Base-by-base conservation (phyloP, 2,888 invertebrate genomes). In the Sphaerophoria taeniata region DNA sequence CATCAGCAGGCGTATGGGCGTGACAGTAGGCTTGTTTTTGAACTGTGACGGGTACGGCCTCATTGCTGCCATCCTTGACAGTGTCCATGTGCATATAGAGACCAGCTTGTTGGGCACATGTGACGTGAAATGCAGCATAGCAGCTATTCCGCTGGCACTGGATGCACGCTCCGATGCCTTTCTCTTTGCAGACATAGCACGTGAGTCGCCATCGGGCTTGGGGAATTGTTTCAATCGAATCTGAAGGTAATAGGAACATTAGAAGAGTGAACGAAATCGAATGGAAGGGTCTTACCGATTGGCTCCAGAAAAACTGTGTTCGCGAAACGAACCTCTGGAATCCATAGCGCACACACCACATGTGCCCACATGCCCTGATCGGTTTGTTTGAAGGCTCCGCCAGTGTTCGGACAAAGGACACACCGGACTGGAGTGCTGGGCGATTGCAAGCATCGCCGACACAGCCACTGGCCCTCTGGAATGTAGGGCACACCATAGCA, bases 311-410 rank as follows among this genome's bases (percentile, higher is more conserved):
- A 99, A 5, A 97, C 99, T 0, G 98, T 98, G 91, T 99, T 99
- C 0, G 99, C 99, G 92, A 99, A 99, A 87, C 98, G 94, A 58
- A 97, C 99, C 94, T 99, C 99, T 1, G 99, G 99, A 89, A 99
- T 98, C 99, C 99, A 99, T 1, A 99, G 93, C 0, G 99, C 99
- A 92, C 99, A 99, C 0, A 99, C 98, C 2, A 99, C 99, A 91
- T 99, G 99, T 0, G 98, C 99, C 99, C 99, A 99, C 0, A 97
- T 96, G n/a, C 91, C 90, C 89, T 97, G 95, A 91, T 98, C 98
- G 0, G 99, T 98, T 93, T 99, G 99, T 92, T 99, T 99, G 91
- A 99, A 99, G 36, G 99, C 99, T 72, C 99, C 99, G 70, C 98
- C 98, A 89, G 97, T 96, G 90, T 99, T 99, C 0, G 99, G 99